Percentiles rank a stretch among this genome's conserved stretches.
Conservation (phyloP, 2,888 invertebrate species). For the Aquatica leii region DNA sequence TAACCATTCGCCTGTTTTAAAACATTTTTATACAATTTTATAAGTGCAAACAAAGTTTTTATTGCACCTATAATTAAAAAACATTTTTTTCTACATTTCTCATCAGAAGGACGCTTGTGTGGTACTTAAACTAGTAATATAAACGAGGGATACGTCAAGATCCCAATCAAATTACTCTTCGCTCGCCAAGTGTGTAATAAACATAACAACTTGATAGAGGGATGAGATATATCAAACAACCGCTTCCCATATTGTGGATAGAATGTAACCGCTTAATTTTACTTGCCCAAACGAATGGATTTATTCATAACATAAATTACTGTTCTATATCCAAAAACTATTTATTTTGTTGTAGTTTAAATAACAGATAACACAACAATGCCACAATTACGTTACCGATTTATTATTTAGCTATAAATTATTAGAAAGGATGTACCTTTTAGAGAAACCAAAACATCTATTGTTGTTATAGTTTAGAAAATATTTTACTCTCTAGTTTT, state of each 20-base stretch:
- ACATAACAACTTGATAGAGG: constrained; percentile 48
- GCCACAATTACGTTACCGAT: too few relatives aligned
- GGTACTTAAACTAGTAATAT: constrained; percentile 18
- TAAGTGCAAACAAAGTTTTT: neutral
- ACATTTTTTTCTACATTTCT: constrained; percentile 1
- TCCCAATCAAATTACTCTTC: constrained; percentile 46
- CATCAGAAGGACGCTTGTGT: constrained; percentile 5
- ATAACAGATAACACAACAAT: too few relatives aligned
- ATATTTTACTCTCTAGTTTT: too few relatives aligned
- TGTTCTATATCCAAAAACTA: constrained; percentile 12
- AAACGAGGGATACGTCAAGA: constrained; percentile 31
- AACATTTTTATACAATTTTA: constrained; percentile 18
- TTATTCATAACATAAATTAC: constrained; percentile 21
- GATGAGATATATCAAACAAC: constrained; percentile 42
- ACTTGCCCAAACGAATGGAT: constrained; percentile 38
- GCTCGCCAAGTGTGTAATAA: constrained; percentile 50
- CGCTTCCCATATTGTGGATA: constrained; percentile 44
- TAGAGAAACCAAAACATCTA: too few relatives aligned
- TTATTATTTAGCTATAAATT: too few relatives aligned
- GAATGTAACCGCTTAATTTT: constrained; percentile 30
- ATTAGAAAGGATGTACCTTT: too few relatives aligned
- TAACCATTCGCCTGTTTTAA: constrained; percentile 34
- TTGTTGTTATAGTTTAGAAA: too few relatives aligned
- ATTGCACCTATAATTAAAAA: constrained; percentile 17
- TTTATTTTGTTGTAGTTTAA: constrained; percentile 14